phyloP scores from a whole-genome alignment of 2,888 invertebrate species.

The Tridacna gigas region DNA sequence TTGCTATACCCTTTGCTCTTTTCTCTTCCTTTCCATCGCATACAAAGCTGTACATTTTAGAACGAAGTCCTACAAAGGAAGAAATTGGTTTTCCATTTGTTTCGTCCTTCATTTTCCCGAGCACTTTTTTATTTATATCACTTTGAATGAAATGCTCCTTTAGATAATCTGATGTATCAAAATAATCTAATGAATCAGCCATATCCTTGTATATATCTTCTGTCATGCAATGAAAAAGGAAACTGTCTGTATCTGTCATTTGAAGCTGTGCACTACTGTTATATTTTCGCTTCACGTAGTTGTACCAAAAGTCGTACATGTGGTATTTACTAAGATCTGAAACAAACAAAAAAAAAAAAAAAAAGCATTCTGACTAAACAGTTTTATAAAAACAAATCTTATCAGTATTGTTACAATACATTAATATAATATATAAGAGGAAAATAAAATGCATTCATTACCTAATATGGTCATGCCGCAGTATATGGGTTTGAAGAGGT shows the following conservation, averaged over 20 bases:
- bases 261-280: conserved; percentile 20
- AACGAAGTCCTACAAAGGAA: conserved; percentile 72
- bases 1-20: conserved; percentile 15
- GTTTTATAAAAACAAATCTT: background rate
- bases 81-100: conserved; percentile 68
- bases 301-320: conserved; percentile 83
- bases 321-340: conserved; percentile 82
- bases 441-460: background rate
- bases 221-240: conserved; percentile 29
- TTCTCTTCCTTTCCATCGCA: conserved; percentile 1
- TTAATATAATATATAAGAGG: background rate
- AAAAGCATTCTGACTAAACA: background rate
- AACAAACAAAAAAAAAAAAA: conserved; percentile 32
- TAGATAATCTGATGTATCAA: conserved; percentile 73
- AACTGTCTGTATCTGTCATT: too few relatives aligned
- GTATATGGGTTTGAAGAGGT: conserved; percentile 17
- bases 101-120: conserved; percentile 81
- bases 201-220: conserved; percentile 50
- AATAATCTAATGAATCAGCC: conserved; percentile 9
- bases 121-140: conserved; percentile 73
- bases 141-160: conserved; percentile 65
- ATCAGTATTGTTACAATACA: background rate
- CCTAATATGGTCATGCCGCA: conserved; percentile 11
- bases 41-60: conserved; percentile 42
- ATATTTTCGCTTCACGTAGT: conserved; percentile 52